Conservation (phyloP, 2,113 vertebrate species). For the Sciurus niger region DNA sequence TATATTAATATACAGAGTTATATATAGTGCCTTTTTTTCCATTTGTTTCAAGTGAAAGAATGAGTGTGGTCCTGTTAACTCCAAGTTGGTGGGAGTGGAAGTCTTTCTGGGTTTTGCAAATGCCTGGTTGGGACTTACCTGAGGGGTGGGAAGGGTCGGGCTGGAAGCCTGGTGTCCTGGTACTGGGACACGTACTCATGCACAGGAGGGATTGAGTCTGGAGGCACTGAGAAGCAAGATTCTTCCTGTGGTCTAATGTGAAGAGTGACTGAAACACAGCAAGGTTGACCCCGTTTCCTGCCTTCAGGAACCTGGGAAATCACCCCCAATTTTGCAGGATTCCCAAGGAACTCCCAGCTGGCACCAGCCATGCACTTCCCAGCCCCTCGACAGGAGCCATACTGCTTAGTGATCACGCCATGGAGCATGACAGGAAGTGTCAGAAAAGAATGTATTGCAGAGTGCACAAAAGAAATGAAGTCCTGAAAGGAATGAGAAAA, state of each 20-base stretch:
- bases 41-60: background rate
- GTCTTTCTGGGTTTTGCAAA: rapidly evolving
- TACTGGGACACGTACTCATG: background rate
- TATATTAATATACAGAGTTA: background rate
- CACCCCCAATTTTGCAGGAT: background rate
- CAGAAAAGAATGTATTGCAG: background rate
- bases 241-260: background rate
- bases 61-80: background rate
- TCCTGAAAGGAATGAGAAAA: constrained; percentile 32
- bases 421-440: background rate
- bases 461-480: background rate
- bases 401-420: background rate
- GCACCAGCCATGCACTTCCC: rapidly evolving
- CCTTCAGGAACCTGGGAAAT: rapidly evolving
- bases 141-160: no score
- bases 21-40: background rate
- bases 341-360: background rate
- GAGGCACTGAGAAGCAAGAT: background rate
- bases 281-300: rapidly evolving
- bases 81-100: background rate
- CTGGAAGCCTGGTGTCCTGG: background rate
- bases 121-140: background rate
- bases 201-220: background rate
- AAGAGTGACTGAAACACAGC: no score
- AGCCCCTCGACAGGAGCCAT: rapidly evolving